Evolutionary conservation across 1,140 invertebrate genomes (phyloP).

Genomic region (Dendrolimus kikuchii): DNA sequence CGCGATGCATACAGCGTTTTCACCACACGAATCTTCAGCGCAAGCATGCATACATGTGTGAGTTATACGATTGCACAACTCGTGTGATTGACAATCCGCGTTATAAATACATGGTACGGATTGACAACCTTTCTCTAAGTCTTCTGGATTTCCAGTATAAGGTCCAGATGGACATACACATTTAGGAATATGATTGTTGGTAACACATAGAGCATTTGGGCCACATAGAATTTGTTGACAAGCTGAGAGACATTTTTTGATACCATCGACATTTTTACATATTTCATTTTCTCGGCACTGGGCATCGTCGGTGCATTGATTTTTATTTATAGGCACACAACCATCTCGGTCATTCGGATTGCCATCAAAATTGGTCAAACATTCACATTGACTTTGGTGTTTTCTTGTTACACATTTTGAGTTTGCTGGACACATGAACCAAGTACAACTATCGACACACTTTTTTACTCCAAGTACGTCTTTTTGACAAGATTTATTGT

Average conservation of each 20-base stretch:
- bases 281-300: slow-evolving; percentile 87
- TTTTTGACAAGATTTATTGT: slow-evolving; percentile 79
- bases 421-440: slow-evolving; percentile 87
- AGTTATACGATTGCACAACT: slow-evolving; percentile 86
- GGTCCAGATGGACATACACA: slow-evolving; percentile 90
- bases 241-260: slow-evolving; percentile 79
- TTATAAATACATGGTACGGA: slow-evolving; percentile 89
- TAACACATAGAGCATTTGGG: slow-evolving; percentile 87
- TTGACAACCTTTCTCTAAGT: slow-evolving; percentile 81
- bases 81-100: slow-evolving; percentile 82
- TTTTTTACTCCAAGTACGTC: slow-evolving; percentile 90
- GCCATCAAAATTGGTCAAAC: slow-evolving; percentile 84
- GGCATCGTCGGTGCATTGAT: slow-evolving; percentile 84
- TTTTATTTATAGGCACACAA: slow-evolving; percentile 79
- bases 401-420: slow-evolving; percentile 83
- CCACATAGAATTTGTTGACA: slow-evolving; percentile 86
- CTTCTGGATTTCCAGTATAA: slow-evolving; percentile 87
- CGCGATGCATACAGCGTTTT: slow-evolving; percentile 89
- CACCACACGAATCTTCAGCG: slow-evolving; percentile 85
- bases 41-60: slow-evolving; percentile 89
- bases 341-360: slow-evolving; percentile 92
- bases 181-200: slow-evolving; percentile 89
- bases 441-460: slow-evolving; percentile 82
- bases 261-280: slow-evolving; percentile 73
- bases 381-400: slow-evolving; percentile 86